phyloP scores from a whole-genome alignment of 2,113 vertebrate genomes.

The Heterocephalus glaber region DNA sequence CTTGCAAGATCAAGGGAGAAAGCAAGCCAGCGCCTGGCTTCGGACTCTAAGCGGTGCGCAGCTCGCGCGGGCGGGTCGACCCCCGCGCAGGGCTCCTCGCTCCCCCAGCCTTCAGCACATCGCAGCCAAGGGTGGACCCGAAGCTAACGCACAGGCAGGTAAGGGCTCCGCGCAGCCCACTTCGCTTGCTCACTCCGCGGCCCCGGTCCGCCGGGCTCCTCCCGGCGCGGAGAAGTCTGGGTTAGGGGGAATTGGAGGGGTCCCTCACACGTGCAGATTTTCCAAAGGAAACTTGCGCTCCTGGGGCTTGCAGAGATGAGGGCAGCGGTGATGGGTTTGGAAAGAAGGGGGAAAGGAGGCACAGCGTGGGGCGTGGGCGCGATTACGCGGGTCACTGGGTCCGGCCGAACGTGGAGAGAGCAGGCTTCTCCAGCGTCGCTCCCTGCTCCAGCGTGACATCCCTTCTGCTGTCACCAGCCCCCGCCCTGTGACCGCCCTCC shows the following conservation, averaged over 20 bases:
- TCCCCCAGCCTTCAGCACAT: slow-evolving; percentile 14
- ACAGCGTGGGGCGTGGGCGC: not conserved
- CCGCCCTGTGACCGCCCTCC: not conserved
- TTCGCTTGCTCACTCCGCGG: not conserved
- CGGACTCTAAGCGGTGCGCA: slow-evolving; percentile 72
- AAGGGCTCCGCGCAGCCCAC: slow-evolving; percentile 68
- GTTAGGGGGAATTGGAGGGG: not conserved
- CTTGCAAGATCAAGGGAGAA: slow-evolving; percentile 84
- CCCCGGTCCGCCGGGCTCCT: not conserved
- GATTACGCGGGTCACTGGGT: not conserved
- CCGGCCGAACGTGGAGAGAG: not conserved
- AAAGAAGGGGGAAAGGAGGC: not conserved
- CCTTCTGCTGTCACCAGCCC: not conserved
- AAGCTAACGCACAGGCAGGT: slow-evolving; percentile 80
- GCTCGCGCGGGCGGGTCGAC: slow-evolving; percentile 33
- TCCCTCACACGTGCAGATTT: not conserved
- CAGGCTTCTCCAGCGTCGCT: not conserved
- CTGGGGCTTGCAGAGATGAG: not conserved
- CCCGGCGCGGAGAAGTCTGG: not conserved
- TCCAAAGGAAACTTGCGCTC: slow-evolving; percentile 65
- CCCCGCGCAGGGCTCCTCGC: slow-evolving; percentile 46
- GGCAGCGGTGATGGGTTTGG: not conserved
- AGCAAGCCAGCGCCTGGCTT: slow-evolving; percentile 72
- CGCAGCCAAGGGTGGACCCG: slow-evolving; percentile 65
- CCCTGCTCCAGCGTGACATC: not conserved